Base-by-base conservation (phyloP, 2,113 vertebrate genomes). In the Rhabdomys dilectus region DNA sequence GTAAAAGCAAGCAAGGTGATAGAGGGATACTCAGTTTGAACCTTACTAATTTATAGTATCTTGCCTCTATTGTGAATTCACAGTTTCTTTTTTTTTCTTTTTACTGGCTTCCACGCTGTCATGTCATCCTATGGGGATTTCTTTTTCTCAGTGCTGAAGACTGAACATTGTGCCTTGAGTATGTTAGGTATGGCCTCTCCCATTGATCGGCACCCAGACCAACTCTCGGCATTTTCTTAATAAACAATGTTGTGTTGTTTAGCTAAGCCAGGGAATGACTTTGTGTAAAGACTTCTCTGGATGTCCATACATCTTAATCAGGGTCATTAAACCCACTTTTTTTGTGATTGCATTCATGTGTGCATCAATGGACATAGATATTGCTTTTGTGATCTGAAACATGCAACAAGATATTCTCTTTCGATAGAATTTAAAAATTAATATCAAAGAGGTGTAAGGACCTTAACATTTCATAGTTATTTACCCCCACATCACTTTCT, bases 371-470 rank as follows among this genome's bases (percentile, higher is more conserved):
- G 48, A 5, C 36, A 31, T 68, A 5, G 26, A 73, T 82, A 31
- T 96, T 39, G 12, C 26, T 84, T 90, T 31, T 39, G 36, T 51
- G 29, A 0, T 89, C 15, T 87, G 21, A 88, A 48, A 13, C 10
- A 36, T 29, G 24, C 78, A 56, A 88, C 7, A 81, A 39, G n/a
- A 89, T n/a, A 12, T 70, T 62, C 31, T 26, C 76, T 29, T 90
- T 94, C 80, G 86, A 92, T 36, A 70, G 34, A 90, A 91, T 68
- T 45, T 5, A 81, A 77, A 77, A 56, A 73, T n/a, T 42, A 70
- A 68, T 78, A 58, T 90, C 90, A 76, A 93, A 66, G 72, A 62
- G 58, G 81, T 0, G 75, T n/a, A 96, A 34, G 42, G 66, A 22
- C 7, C 24, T 66, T 77, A 29, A 82, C 91, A 51, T 89, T 84